phyloP scores from a whole-genome alignment of 2,888 invertebrate genomes.

The Trichopoda pennipes region DNA sequence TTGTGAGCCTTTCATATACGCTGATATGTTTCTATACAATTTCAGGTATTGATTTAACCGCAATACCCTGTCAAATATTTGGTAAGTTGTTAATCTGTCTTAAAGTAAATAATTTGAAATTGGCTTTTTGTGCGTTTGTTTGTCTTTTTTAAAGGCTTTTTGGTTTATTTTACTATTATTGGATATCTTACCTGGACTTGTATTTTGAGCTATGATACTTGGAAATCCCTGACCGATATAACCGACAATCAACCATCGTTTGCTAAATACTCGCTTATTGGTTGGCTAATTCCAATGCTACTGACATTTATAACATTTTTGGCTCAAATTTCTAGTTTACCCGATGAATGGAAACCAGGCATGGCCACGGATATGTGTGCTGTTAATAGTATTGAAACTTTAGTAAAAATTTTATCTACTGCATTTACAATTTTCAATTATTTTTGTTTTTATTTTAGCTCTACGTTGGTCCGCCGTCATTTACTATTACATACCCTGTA shows the following conservation, averaged over 20 bases:
- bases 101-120: too few relatives aligned
- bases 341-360: slow-evolving; percentile 40
- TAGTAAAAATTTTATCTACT: neutral
- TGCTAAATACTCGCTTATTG: slow-evolving; percentile 23
- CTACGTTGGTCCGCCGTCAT: slow-evolving; percentile 52
- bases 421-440: neutral
- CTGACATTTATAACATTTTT: slow-evolving; percentile 39
- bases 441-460: slow-evolving; percentile 27
- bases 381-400: slow-evolving; percentile 32
- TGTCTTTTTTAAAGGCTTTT: slow-evolving; percentile 31
- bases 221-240: slow-evolving; percentile 32
- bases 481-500: slow-evolving; percentile 49
- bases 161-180: slow-evolving; percentile 37
- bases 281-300: slow-evolving; percentile 29
- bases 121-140: too few relatives aligned
- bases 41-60: slow-evolving; percentile 6
- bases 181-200: slow-evolving; percentile 51
- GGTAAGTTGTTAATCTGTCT: slow-evolving; percentile 7
- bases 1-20: slow-evolving; percentile 39
- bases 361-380: slow-evolving; percentile 37
- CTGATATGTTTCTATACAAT: slow-evolving; percentile 42
- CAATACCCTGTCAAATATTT: slow-evolving; percentile 11
- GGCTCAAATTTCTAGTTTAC: slow-evolving; percentile 12
- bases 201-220: slow-evolving; percentile 52
- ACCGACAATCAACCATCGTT: slow-evolving; percentile 1